Evolutionary conservation across 2,113 vertebrate species (phyloP), one percentile per base, ranked within the genome.

Genomic region (Nansenia antarctica): DNA sequence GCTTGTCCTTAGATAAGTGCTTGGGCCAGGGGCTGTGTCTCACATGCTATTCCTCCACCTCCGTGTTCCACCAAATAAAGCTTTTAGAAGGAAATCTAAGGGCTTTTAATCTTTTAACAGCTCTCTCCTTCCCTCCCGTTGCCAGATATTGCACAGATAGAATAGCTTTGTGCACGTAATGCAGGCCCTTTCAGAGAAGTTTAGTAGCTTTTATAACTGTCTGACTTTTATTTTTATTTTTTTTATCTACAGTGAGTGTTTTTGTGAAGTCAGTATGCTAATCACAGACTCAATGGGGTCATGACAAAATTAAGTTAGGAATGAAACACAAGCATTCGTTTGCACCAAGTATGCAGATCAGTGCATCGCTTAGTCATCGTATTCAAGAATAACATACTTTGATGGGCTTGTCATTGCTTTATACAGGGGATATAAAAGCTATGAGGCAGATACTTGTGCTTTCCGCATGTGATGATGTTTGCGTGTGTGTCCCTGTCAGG

Each of bases 401-500:
- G n/a, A n/a, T n/a, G n/a, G n/a, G n/a, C n/a, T n/a, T n/a, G n/a
- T n/a, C n/a, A n/a, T n/a, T n/a, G n/a, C n/a, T n/a, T n/a, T n/a
- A n/a, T n/a, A n/a, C n/a, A n/a, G n/a, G n/a, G n/a, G n/a, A n/a
- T n/a, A n/a, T n/a, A n/a, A n/a, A n/a, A n/a, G n/a, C n/a, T n/a
- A n/a, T n/a, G n/a, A n/a, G n/a, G n/a, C n/a, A n/a, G n/a, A n/a
- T n/a, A n/a, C n/a, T n/a, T n/a, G n/a, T n/a, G n/a, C n/a, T n/a
- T n/a, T n/a, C n/a, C n/a, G n/a, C n/a, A n/a, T 70, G 42, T 70
- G 45, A 34, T 9, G 39, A 32, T 24, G 24, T 45, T 4, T 55
- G 47, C 9, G 15, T 54, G 31, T 30, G 32, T 76, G 70, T 84
- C 65, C 67, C 62, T 53, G 64, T 27, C 80, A 94, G 93, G 93